phyloP scores from a whole-genome alignment of 2,113 vertebrate species.

The Gnathonemus echidnorhynchus region DNA sequence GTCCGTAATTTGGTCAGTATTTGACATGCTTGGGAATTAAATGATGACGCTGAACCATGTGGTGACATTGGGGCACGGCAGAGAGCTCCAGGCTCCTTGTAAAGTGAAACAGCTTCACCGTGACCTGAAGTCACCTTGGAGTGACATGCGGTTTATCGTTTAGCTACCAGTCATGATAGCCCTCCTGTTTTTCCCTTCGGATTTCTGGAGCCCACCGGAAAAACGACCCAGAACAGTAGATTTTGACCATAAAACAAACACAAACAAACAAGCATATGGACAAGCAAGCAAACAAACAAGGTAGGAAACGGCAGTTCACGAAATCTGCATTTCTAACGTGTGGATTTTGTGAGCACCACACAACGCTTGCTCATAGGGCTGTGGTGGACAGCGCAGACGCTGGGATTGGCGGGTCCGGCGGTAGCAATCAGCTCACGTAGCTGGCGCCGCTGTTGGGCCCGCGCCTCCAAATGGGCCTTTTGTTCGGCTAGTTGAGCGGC shows the following conservation, averaged over 20 bases:
- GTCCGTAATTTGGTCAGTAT: neutral
- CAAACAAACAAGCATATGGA: neutral
- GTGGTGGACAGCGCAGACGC: neutral
- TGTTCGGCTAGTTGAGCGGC: neutral
- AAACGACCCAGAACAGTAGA: neutral
- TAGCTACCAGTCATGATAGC: neutral
- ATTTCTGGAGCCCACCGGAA: neutral
- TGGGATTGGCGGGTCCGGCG: neutral
- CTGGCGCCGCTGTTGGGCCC: constrained; percentile 30
- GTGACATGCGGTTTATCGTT: neutral
- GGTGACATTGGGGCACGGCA: neutral
- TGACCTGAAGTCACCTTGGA: neutral
- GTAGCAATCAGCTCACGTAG: constrained; percentile 16
- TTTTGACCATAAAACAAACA: neutral
- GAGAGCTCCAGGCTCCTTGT: neutral
- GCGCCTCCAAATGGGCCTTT: constrained; percentile 21
- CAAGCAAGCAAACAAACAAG: neutral
- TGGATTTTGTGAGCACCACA: neutral
- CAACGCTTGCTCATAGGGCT: neutral
- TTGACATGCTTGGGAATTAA: neutral
- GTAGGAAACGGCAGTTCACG: neutral
- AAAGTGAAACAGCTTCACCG: neutral
- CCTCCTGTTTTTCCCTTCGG: neutral
- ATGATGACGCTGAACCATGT: neutral
- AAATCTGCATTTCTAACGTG: neutral